A percentile compares a stretch with the other conserved stretches of the same genome.
Conservation (phyloP, 2,888 invertebrate species). For the Diarsia brunnea region DNA sequence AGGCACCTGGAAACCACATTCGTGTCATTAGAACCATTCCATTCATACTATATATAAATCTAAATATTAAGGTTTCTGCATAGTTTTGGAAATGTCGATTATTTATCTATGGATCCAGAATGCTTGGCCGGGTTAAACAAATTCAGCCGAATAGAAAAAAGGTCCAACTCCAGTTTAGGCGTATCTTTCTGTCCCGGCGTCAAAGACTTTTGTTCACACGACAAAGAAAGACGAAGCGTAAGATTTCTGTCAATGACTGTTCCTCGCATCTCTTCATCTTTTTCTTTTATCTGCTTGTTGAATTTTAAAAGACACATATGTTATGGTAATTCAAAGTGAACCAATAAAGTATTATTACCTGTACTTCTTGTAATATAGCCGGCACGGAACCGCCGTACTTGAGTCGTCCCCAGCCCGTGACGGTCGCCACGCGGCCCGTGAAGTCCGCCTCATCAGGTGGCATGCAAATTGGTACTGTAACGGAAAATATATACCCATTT, state of each 20-base stretch:
- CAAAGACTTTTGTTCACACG: no score
- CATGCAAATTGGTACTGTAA: constrained; percentile 97
- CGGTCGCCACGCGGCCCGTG: constrained; percentile 96
- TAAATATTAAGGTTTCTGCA: neutral
- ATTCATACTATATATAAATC: no score
- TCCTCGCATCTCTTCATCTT: neutral
- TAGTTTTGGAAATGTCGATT: neutral
- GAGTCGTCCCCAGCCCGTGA: constrained; percentile 97
- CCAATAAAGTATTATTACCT: constrained; percentile 78
- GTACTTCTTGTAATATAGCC: constrained; percentile 96
- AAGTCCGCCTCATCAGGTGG: constrained; percentile 95
- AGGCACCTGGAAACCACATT: constrained; percentile 92
- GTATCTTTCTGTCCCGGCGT: no score
- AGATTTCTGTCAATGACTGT: neutral
- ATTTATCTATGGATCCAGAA: neutral
- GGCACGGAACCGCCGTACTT: constrained; percentile 98
- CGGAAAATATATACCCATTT: no score
- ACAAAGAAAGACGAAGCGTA: neutral
- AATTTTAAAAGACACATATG: neutral
- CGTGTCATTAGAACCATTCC: neutral
- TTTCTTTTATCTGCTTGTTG: neutral
- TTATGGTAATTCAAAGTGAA: neutral
- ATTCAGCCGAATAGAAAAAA: neutral
- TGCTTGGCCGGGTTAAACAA: neutral
- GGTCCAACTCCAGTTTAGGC: no score